Evolutionary conservation across 2,797 vertebrate genomes (phyloP).

Genomic region (Tangara arthus): DNA sequence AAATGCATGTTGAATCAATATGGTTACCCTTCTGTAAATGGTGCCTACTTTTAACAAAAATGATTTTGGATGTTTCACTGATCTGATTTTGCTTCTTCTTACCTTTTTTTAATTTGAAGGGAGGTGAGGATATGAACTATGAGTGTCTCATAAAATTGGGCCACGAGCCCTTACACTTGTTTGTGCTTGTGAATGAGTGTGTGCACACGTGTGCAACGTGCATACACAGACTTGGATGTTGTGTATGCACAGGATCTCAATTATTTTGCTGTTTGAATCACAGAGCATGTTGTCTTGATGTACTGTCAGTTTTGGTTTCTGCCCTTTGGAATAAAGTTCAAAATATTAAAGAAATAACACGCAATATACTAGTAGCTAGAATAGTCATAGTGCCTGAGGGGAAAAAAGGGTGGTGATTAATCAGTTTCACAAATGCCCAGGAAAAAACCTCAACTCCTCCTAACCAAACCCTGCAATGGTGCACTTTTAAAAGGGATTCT

Average conservation of each 20-base stretch:
- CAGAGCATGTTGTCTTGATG: slow-evolving; percentile 16
- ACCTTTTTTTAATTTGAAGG: background rate
- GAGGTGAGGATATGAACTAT: background rate
- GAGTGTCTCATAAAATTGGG: background rate
- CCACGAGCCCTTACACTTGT: background rate
- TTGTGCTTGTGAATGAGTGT: background rate
- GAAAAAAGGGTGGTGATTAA: slow-evolving; percentile 24
- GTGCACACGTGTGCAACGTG: background rate
- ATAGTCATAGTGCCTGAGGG: background rate
- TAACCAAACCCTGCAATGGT: background rate
- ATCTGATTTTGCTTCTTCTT: background rate
- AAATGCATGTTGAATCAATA: background rate
- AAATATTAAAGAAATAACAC: slow-evolving; percentile 62
- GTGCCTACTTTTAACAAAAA: background rate
- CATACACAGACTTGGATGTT: accelerated
- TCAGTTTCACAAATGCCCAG: slow-evolving; percentile 1
- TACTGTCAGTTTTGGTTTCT: slow-evolving; percentile 61
- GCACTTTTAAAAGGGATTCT: background rate
- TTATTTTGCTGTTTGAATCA: slow-evolving; percentile 56
- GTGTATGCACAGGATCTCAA: slow-evolving; percentile 6
- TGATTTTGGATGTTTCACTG: background rate
- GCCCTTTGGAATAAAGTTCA: slow-evolving; percentile 51
- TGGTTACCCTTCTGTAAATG: background rate
- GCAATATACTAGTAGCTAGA: slow-evolving; percentile 46
- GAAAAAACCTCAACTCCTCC: slow-evolving; percentile 21